phyloP scores from a whole-genome alignment of 2,888 invertebrate genomes.

The Tupiocoris notatus region DNA sequence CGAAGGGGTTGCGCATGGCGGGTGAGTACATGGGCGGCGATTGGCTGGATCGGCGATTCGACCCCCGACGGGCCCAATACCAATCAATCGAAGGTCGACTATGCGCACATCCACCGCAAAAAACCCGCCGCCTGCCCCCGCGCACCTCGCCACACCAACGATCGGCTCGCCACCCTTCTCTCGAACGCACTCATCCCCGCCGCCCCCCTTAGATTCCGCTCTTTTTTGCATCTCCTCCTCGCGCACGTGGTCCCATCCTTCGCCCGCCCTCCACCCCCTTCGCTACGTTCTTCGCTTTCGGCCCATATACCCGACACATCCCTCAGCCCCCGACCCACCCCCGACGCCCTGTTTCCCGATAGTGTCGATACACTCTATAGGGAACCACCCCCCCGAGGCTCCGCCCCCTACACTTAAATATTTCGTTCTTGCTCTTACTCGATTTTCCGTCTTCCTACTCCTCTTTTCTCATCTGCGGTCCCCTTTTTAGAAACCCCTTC shows the following conservation, averaged over 20 bases:
- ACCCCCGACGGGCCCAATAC: slow-evolving; percentile 47
- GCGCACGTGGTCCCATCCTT: not conserved
- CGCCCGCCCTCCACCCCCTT: not conserved
- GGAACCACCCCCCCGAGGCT: slow-evolving; percentile 41
- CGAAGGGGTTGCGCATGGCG: slow-evolving; percentile 47
- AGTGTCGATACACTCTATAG: slow-evolving; percentile 46
- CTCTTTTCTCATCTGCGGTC: not conserved
- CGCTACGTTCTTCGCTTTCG: not conserved
- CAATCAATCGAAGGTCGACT: slow-evolving; percentile 49
- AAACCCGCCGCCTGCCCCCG: slow-evolving; percentile 40
- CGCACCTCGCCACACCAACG: slow-evolving; percentile 30
- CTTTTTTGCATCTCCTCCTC: slow-evolving; percentile 40
- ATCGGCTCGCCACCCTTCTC: slow-evolving; percentile 3
- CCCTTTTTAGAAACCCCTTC: not conserved
- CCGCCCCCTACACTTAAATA: slow-evolving; percentile 43
- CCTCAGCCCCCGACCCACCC: slow-evolving; percentile 27
- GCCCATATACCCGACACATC: not conserved
- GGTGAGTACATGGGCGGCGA: slow-evolving; percentile 43
- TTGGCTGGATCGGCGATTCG: slow-evolving; percentile 47
- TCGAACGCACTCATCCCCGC: not conserved
- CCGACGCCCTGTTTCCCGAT: slow-evolving; percentile 32
- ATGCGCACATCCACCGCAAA: slow-evolving; percentile 46
- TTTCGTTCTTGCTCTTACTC: slow-evolving; percentile 42
- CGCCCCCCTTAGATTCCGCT: slow-evolving; percentile 51
- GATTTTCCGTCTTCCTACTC: slow-evolving; percentile 32